Evolutionary conservation across 2,797 vertebrate genomes (phyloP), one percentile per base, ranked within the genome.

Genomic region (Setipinna tenuifilis): DNA sequence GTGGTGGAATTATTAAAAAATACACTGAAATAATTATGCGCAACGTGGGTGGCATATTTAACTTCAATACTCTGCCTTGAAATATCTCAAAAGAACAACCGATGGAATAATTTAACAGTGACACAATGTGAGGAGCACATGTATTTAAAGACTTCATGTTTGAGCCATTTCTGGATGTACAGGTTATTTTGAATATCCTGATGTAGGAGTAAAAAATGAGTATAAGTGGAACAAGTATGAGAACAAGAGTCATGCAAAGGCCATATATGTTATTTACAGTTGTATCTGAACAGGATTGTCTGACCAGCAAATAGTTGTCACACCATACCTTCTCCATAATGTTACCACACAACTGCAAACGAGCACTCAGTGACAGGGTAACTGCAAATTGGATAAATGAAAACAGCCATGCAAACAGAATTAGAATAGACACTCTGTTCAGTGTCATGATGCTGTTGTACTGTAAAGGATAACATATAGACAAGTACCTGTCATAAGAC

Each of bases 401-500:
- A 28, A 31, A 88, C 0, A 87, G 5, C 90, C 92, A 92, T 0
- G 44, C 4, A 0, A 82, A 0, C 10, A 6, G 6, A 5, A 90
- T 85, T 0, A 88, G 23, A 0, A 46, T 0, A 0, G 12, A 12
- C 0, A 59, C 80, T 17, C 82, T 89, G 0, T 57, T 61, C 7
- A 0, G 11, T 0, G 84, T 85, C 88, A 88, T 89, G 1, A 48
- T 87, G 12, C 61, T 54, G 59, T 75, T 81, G n/a, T 92, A 91
- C 2, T 87, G 84, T 1, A 92, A 86, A 23, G 92, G 92, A 35
- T 5, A 85, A 35, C 90, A 91, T 54, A 93, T 91, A 0, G 92
- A 89, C 0, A 90, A 71, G 16, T 90, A 92, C 12, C 92, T 78
- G 85, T 93, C 92, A 23, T 91, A 93, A 0, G 92, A 89, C 90